phyloP scores from a whole-genome alignment of 2,888 invertebrate genomes.

The Mystacides longicornis region DNA sequence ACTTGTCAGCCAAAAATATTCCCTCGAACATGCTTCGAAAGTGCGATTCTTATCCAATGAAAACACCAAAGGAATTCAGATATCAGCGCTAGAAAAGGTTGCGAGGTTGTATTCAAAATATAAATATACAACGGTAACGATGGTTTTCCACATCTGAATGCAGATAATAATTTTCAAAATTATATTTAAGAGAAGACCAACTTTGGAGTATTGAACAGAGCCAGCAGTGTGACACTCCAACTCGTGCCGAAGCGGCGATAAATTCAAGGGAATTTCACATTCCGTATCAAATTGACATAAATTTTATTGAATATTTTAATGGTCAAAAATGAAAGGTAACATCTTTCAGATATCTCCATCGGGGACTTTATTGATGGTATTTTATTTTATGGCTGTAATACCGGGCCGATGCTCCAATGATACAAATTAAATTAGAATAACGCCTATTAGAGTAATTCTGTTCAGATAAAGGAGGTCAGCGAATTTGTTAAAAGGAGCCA shows the following conservation, averaged over 20 bases:
- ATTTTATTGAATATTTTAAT: constrained; percentile 2
- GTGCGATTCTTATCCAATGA: too few species aligned
- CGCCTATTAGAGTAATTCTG: background rate
- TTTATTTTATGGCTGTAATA: background rate
- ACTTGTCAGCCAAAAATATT: too few species aligned
- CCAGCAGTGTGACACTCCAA: background rate
- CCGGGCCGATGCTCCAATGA: background rate
- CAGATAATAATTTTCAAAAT: too few species aligned
- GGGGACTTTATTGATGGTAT: background rate
- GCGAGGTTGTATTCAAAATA: too few species aligned
- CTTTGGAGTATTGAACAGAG: too few species aligned
- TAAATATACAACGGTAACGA: too few species aligned
- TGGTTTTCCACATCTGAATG: too few species aligned
- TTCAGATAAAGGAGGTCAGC: background rate
- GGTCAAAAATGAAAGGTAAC: constrained; percentile 1
- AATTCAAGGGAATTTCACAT: background rate
- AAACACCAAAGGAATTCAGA: too few species aligned
- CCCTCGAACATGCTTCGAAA: too few species aligned
- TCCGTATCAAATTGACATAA: background rate
- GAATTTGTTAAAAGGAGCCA: background rate
- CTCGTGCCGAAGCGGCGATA: background rate
- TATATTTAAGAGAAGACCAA: too few species aligned
- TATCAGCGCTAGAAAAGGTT: too few species aligned
- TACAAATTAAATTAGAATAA: background rate
- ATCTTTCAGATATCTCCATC: background rate